Base-by-base conservation (phyloP, 1,140 invertebrate genomes). In the Callitettix versicolor region DNA sequence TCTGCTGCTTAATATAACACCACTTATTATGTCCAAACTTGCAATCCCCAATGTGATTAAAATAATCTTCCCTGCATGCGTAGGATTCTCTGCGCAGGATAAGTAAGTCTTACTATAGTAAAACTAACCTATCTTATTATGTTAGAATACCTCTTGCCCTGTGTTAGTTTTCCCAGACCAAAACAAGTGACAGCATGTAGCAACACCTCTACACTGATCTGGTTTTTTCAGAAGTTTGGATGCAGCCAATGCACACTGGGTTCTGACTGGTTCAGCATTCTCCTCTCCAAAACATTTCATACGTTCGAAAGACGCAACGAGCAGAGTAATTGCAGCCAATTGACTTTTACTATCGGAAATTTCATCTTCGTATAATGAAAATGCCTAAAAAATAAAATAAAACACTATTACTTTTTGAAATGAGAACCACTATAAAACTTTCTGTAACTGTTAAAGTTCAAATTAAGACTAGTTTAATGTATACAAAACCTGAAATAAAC, bases 321-420 rank as follows among this genome's bases (percentile, higher is more conserved):
- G 93, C 1, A 98, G 73, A 0, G 91, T 94, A 43, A 99, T 94
- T 15, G 94, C 94, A 1, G 93, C 88, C 43, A 98, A 72, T 69
- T 99, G 95, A 24, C 94, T 91, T 69, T 97, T 96, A 44, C 91
- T 95, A 67, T 99, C 96, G 6, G 90, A 92, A 62, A 99, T 96
- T 73, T 99, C 96, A 68, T 99, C 96, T 70, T 99, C 96, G 65
- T 98, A 98, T 47, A 99, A 73, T 0, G 93, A 93, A 71, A 99
- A 98, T 0, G 93, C 93, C 78, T 86, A 60, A 21, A 64, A 65
- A 58, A 49, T 30, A 30, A 30, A n/a, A n/a, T n/a, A n/a, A n/a
- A n/a, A n/a, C n/a, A n/a, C n/a, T n/a, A n/a, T n/a, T n/a, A n/a
- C n/a, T n/a, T n/a, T n/a, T n/a, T n/a, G n/a, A n/a, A n/a, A n/a